Percentiles rank a stretch among this genome's conserved stretches.
These are phyloP conservation scores for Enteromius anoplus DNA, from an alignment of 2,797 vertebrate genomes.

Conservation along the genomic window DNA sequence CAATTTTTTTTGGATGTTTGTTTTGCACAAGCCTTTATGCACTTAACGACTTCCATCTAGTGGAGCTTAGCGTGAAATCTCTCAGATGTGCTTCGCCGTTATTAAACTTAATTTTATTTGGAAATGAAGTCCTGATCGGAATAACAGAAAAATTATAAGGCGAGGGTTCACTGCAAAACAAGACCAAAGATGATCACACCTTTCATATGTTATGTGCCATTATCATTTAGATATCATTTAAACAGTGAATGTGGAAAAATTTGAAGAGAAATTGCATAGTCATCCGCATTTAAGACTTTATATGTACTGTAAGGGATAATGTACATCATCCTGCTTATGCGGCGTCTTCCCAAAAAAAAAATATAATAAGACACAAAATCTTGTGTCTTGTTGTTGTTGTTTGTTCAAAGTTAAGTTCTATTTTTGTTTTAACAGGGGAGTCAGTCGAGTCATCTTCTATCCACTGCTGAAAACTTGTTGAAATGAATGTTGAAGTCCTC, in stretches of 20 bases:
- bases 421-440: too few relatives aligned
- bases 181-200: background rate
- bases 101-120: conserved; percentile 23
- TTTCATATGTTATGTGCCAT: background rate
- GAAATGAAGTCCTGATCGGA: conserved; percentile 15
- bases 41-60: background rate
- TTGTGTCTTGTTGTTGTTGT: too few relatives aligned
- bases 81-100: conserved; percentile 5
- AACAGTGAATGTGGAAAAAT: background rate
- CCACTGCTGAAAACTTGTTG: too few relatives aligned
- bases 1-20: background rate
- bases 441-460: too few relatives aligned
- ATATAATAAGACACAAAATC: too few relatives aligned
- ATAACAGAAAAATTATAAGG: background rate
- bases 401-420: too few relatives aligned
- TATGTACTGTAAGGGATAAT: background rate
- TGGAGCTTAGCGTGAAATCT: conserved; percentile 22
- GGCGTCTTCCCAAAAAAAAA: too few relatives aligned
- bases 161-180: background rate
- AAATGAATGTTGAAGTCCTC: too few relatives aligned
- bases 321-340: too few relatives aligned
- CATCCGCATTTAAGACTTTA: background rate
- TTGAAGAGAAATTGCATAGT: background rate
- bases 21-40: background rate
- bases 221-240: background rate